Base-by-base conservation (phyloP, 2,797 vertebrate species). In the Smutsia temminckii region DNA sequence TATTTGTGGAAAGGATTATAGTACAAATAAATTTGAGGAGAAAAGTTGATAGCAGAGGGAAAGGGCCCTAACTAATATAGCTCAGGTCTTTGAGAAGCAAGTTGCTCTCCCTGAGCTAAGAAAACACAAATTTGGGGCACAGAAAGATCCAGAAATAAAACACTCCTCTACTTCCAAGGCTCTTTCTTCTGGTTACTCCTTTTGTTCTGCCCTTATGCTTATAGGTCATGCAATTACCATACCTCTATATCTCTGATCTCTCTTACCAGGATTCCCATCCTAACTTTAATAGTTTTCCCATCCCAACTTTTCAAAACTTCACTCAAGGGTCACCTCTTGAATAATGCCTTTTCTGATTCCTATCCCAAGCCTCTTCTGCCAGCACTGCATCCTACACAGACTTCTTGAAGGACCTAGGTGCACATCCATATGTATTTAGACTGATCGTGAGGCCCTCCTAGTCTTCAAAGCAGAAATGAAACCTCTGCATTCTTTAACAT, bases 81-180 rank as follows among this genome's bases (percentile, higher is more conserved):
- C 18, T 59, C 17, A 9, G 13, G 11, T 55, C 34, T 74, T 78
- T 55, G 32, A 86, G 46, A 69, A 68, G 23, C 11, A 17, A 16
- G 64, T 25, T 71, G n/a, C 34, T 32, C 17, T 74, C 34, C 64
- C 25, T 71, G 8, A 72, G 57, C 16, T 69, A 80, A 72, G 57
- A 95, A 51, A 14, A 68, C 42, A 55, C 18, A 27, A 46, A 87
- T 64, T 12, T 13, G 14, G 51, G 20, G 18, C 18, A 32, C 32
- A 49, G 61, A 91, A 53, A 75, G n/a, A 55, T 83, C 49, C 55
- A 86, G 55, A 89, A 80, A 79, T 71, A 66, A 79, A 88, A 84
- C 18, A 29, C 40, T 51, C 37, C 51, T 89, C 42, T 63, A 21
- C 17, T 85, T 46, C 25, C 55, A 72, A 85, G 37, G 75, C 34